Percentiles rank a stretch among this genome's conserved stretches.
phyloP scores from a whole-genome alignment of 2,113 vertebrate genomes.

The Hippocampus mohnikei region DNA sequence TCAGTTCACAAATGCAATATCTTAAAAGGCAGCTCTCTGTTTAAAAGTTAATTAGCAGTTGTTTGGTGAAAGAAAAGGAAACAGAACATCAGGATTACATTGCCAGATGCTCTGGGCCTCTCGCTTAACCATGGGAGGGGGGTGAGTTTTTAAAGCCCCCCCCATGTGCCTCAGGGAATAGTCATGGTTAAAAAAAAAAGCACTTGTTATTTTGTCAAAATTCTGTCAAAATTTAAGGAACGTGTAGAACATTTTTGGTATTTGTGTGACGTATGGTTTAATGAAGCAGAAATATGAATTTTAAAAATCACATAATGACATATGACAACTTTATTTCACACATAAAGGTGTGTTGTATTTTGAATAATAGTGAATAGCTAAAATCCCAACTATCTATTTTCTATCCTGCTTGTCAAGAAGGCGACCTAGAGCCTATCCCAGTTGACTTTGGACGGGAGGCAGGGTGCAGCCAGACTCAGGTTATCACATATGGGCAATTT shows the following conservation, averaged over 20 bases:
- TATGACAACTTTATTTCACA: background rate
- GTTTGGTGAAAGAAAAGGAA: constrained; percentile 17
- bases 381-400: background rate
- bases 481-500: no score
- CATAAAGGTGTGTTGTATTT: background rate
- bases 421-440: background rate
- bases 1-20: constrained; percentile 7
- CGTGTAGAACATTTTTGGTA: background rate
- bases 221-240: background rate
- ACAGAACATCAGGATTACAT: constrained; percentile 37
- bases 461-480: background rate
- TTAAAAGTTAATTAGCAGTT: constrained; percentile 11
- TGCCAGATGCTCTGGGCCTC: constrained; percentile 45
- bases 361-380: constrained; percentile 4
- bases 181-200: background rate
- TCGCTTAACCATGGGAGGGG: constrained; percentile 39
- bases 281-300: background rate
- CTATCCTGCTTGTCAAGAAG: background rate
- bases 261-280: background rate
- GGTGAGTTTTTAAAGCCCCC: constrained; percentile 20
- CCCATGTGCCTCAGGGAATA: constrained; percentile 24
- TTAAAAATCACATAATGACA: background rate
- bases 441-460: background rate
- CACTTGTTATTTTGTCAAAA: constrained; percentile 7
- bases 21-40: background rate